These are phyloP conservation scores for Phortica magna DNA, from an alignment of 2,888 invertebrate species.

Conservation along the genomic window DNA sequence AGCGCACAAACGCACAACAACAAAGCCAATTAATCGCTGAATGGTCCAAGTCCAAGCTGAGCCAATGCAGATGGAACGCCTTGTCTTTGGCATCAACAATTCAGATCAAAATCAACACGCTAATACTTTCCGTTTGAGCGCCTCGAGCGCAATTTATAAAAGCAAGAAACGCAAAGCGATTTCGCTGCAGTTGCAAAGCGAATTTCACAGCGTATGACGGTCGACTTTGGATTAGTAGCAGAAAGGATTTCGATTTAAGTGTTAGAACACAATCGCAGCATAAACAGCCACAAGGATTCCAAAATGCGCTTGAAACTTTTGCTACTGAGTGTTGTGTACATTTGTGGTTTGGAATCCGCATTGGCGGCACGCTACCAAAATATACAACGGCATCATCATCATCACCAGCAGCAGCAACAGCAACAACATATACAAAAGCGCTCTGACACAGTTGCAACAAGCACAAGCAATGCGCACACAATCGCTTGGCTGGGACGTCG, in stretches of 20 bases:
- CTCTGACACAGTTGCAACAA: slow-evolving; percentile 5
- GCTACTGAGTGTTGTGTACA: slow-evolving; percentile 8
- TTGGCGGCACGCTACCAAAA: slow-evolving; percentile 4
- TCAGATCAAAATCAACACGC: slow-evolving; percentile 62
- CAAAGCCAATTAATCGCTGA: slow-evolving; percentile 59
- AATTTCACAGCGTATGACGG: slow-evolving; percentile 28
- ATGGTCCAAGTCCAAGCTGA: slow-evolving; percentile 34
- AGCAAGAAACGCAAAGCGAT: slow-evolving; percentile 64
- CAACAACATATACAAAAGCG: slow-evolving; percentile 24
- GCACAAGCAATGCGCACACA: slow-evolving; percentile 8
- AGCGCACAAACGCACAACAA: slow-evolving; percentile 44
- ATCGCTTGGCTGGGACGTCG: slow-evolving; percentile 78
- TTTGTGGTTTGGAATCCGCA: neutral
- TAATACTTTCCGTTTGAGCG: slow-evolving; percentile 74
- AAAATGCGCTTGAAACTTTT: slow-evolving; percentile 34
- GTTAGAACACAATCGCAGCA: neutral
- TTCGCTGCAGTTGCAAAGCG: slow-evolving; percentile 72
- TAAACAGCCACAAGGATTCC: slow-evolving; percentile 10
- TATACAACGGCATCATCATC: slow-evolving; percentile 5
- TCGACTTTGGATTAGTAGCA: slow-evolving; percentile 1
- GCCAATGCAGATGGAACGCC: neutral
- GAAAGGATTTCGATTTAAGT: neutral
- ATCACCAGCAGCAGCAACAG: slow-evolving; percentile 4
- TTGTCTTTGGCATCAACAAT: slow-evolving; percentile 41
- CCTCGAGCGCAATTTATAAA: slow-evolving; percentile 73